These are phyloP conservation scores for Ptychobarbus kaznakovi DNA, from an alignment of 2,797 vertebrate species.

Conservation along the genomic window DNA sequence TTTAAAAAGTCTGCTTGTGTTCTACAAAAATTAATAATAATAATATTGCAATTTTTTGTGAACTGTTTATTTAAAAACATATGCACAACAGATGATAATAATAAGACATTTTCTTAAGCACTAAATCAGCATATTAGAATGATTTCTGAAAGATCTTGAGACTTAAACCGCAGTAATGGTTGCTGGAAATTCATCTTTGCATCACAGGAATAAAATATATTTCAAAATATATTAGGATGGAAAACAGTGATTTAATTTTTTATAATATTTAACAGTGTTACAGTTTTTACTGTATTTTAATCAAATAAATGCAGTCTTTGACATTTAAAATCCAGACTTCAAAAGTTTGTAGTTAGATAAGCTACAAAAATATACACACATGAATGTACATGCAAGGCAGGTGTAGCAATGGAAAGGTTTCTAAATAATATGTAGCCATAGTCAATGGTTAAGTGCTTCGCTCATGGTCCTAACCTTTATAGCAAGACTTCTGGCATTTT, in stretches of 20 bases:
- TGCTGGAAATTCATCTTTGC: not conserved
- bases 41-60: too few species aligned
- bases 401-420: not conserved
- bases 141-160: not conserved
- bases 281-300: not conserved
- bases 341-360: not conserved
- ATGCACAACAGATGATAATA: not conserved
- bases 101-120: not conserved
- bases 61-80: not conserved
- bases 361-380: not conserved
- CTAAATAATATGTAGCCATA: constrained; percentile 18
- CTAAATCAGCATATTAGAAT: not conserved
- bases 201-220: not conserved
- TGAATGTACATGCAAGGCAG: not conserved
- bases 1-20: not conserved
- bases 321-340: not conserved
- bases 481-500: constrained; percentile 31
- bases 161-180: not conserved
- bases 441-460: not conserved
- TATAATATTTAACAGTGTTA: not conserved
- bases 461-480: constrained; percentile 6
- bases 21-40: not conserved
- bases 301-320: not conserved
- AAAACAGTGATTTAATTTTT: not conserved
- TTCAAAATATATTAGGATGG: not conserved